Evolutionary conservation across 1,140 invertebrate species (phyloP), one percentile per base, ranked within the genome.

Genomic region (Aleiodes sp.): DNA sequence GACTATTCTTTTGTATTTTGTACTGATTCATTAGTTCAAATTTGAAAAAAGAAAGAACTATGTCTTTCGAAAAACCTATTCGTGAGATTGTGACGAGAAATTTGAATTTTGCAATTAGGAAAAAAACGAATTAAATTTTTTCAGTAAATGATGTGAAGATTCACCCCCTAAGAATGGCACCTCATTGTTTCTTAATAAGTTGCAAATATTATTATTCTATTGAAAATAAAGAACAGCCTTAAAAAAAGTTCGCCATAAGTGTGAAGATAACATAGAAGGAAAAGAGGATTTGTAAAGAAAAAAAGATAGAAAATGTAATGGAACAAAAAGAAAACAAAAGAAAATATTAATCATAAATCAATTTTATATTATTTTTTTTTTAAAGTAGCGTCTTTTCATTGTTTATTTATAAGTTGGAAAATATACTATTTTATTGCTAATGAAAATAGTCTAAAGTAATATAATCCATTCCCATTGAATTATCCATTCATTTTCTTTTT

Each of bases 381-480:
- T 52, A 72, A 65, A 39, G 71, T 75, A 76, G 61, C 77, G 75
- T 62, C 72, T 79, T 77, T 72, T 79, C 78, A 80, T 81, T 77
- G 75, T 79, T 80, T 80, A 80, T 80, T 80, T 80, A 80, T 80
- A 80, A 75, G 76, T 78, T 80, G 72, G 78, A 78, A 79, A 75
- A 79, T 80, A 78, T 76, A 73, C 69, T 80, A 81, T 82, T 79
- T 76, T 80, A 77, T 74, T 74, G 76, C 77, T 82, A 81, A 81
- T 81, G 81, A 80, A 79, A 80, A 69, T 80, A 80, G 73, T 71
- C 60, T 75, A 76, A 78, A 76, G 76, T 73, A 77, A 70, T 65
- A 70, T 57, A 59, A 71, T 64, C 71, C 63, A 52, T 52, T 12
- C 46, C 46, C 46, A 6, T 52, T 24, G 21, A 52, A 52, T 24